A percentile compares a stretch with the other conserved stretches of the same genome.
phyloP scores from a whole-genome alignment of 2,113 vertebrate species.

The Ailuropoda melanoleuca region DNA sequence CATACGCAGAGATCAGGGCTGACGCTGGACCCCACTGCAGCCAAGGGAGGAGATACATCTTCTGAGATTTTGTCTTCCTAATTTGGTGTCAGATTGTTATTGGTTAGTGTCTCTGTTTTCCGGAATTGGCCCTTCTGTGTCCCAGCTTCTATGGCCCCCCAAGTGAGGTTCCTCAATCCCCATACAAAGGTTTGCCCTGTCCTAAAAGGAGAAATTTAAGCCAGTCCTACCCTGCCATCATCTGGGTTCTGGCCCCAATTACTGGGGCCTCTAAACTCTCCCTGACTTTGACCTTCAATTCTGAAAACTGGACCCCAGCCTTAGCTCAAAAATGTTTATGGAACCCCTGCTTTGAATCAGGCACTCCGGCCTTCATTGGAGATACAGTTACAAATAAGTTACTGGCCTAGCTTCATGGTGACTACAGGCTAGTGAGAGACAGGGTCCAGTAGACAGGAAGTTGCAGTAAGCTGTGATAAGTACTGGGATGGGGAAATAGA shows the following conservation, averaged over 20 bases:
- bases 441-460: background rate
- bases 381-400: background rate
- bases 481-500: conserved; percentile 35
- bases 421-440: background rate
- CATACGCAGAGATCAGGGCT: background rate
- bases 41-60: background rate
- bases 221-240: background rate
- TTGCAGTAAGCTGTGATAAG: background rate
- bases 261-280: background rate
- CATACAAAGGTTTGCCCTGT: background rate
- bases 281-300: background rate
- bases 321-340: background rate
- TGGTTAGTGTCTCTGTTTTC: background rate
- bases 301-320: background rate
- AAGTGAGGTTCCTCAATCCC: background rate
- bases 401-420: background rate
- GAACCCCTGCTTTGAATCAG: background rate
- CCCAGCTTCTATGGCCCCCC: background rate
- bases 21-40: background rate
- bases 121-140: background rate
- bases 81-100: background rate
- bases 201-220: background rate
- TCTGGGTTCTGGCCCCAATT: background rate
- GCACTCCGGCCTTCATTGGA: background rate
- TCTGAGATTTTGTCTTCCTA: background rate